These are phyloP conservation scores for Whitmania pigra DNA, from an alignment of 1,140 invertebrate genomes.

Conservation along the genomic window DNA sequence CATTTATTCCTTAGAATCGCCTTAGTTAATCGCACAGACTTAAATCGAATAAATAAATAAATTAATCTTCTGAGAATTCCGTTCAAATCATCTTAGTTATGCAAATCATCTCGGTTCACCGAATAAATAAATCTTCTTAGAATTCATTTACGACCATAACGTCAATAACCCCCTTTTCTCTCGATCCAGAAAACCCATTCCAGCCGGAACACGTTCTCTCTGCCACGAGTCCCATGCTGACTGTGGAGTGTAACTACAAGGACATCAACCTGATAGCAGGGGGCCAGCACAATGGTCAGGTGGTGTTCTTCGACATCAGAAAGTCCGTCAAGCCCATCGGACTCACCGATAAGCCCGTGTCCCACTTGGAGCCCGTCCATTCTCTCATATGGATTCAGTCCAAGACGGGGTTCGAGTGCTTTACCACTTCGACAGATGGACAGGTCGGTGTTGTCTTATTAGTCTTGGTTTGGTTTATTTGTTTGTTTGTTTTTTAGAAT, in stretches of 20 bases:
- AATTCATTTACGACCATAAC: too few relatives aligned
- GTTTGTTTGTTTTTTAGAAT: too few relatives aligned
- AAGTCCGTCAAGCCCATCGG: conserved; percentile 42
- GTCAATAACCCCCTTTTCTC: conserved; percentile 14
- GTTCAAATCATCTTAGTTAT: too few relatives aligned
- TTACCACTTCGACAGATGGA: conserved; percentile 75
- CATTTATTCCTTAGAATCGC: too few relatives aligned
- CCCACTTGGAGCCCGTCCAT: conserved; percentile 41
- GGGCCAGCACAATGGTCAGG: conserved; percentile 74
- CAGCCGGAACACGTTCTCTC: conserved; percentile 65
- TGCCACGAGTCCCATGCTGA: conserved; percentile 56
- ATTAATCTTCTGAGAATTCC: too few relatives aligned
- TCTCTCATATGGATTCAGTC: conserved; percentile 42
- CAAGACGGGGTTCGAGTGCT: conserved; percentile 53
- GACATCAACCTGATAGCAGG: conserved; percentile 72
- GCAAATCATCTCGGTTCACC: too few relatives aligned
- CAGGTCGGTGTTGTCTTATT: conserved; percentile 54
- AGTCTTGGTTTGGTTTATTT: too few relatives aligned
- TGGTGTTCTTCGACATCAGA: conserved; percentile 41
- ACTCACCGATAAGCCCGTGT: conserved; percentile 39
- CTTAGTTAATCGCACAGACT: too few relatives aligned
- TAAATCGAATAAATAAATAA: too few relatives aligned
- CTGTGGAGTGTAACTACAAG: conserved; percentile 80
- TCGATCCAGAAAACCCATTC: conserved; percentile 68
- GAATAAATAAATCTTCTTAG: too few relatives aligned